Percentiles rank a stretch among this genome's conserved stretches.
phyloP scores from a whole-genome alignment of 2,888 invertebrate genomes.

The Strigamia crassipes region DNA sequence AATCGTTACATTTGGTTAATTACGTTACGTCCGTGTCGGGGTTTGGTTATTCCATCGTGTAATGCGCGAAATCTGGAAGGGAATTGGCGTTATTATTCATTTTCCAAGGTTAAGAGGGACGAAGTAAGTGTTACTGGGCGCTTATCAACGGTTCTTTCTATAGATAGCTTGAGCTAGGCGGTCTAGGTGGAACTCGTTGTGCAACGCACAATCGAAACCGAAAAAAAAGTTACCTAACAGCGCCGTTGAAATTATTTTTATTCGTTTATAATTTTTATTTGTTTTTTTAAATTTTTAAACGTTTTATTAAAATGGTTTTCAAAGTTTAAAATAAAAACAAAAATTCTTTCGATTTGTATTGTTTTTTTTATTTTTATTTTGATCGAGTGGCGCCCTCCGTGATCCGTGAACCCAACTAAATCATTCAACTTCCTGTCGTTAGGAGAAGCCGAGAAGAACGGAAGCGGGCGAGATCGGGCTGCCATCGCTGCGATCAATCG shows the following conservation, averaged over 20 bases:
- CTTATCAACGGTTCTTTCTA: background rate
- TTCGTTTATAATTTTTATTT: no score
- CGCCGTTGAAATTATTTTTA: background rate
- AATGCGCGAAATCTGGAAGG: no score
- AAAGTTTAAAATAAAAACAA: no score
- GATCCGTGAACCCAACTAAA: background rate
- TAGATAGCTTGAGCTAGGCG: background rate
- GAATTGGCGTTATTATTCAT: no score
- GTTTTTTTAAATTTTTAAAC: no score
- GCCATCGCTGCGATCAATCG: background rate
- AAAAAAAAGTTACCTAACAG: background rate
- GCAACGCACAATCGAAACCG: background rate
- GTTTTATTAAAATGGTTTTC: no score
- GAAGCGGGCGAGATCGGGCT: background rate
- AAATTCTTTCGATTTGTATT: no score
- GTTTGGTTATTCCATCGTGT: background rate
- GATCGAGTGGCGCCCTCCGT: background rate
- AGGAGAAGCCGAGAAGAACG: slow-evolving; percentile 12
- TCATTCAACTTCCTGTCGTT: slow-evolving; percentile 18
- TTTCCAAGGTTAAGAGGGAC: background rate
- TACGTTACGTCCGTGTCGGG: no score
- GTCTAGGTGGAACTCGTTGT: background rate
- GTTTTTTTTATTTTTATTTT: no score
- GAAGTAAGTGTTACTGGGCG: background rate
- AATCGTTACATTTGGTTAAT: no score